Conservation (phyloP, 2,888 invertebrate genomes). For the Smittia aterrima region DNA sequence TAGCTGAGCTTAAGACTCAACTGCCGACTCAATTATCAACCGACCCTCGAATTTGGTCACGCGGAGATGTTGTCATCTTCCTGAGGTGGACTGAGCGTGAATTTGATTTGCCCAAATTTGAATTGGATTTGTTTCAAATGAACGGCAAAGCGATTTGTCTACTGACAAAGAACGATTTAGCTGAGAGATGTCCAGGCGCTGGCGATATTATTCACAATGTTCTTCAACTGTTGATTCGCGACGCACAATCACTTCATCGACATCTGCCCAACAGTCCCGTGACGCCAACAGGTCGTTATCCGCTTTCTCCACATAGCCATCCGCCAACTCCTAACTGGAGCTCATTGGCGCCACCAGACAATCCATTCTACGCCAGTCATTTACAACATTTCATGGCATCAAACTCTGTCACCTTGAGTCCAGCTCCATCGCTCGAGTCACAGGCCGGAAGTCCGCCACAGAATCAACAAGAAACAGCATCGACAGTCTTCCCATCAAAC, state of each 20-base stretch:
- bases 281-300: constrained; percentile 78
- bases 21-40: constrained; percentile 78
- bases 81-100: constrained; percentile 89
- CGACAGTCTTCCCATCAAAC: constrained; percentile 43
- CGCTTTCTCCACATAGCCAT: constrained; percentile 76
- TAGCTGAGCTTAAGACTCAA: constrained; percentile 83
- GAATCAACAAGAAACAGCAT: constrained; percentile 59
- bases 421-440: constrained; percentile 86
- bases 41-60: constrained; percentile 86
- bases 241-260: constrained; percentile 74
- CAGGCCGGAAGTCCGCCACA: constrained; percentile 84
- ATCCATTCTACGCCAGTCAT: constrained; percentile 58
- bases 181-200: constrained; percentile 87
- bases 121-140: constrained; percentile 93
- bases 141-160: constrained; percentile 94
- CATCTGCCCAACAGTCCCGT: constrained; percentile 78
- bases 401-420: constrained; percentile 86
- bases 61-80: constrained; percentile 85
- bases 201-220: constrained; percentile 94
- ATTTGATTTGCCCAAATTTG: constrained; percentile 87
- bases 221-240: constrained; percentile 79
- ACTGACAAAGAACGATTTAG: constrained; percentile 83
- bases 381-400: constrained; percentile 72
- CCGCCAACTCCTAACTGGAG: constrained; percentile 79
- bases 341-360: constrained; percentile 55